These are phyloP conservation scores for Uloborus plumipes DNA, from an alignment of 2,888 invertebrate genomes.

Conservation along the genomic window DNA sequence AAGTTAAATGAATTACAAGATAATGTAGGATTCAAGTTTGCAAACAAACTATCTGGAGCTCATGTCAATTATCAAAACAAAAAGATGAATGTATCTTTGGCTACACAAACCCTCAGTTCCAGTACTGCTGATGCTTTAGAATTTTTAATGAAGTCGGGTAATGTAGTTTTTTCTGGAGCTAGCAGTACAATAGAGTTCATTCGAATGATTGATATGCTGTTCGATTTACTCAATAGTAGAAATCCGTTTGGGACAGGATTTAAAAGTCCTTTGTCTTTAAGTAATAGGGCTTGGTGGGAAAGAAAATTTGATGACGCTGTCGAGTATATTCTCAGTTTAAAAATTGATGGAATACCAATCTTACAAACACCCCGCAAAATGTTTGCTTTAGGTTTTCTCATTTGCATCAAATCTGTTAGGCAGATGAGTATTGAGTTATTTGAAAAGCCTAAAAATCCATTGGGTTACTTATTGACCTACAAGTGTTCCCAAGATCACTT, in stretches of 20 bases:
- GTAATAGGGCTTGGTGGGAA: neutral
- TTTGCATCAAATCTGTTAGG: neutral
- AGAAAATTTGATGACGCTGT: neutral
- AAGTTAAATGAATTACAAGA: neutral
- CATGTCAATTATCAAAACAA: slow-evolving; percentile 1
- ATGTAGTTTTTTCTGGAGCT: neutral
- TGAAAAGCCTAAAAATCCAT: neutral
- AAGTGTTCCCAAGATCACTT: neutral
- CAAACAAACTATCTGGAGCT: neutral
- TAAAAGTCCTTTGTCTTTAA: neutral
- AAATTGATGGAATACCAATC: neutral
- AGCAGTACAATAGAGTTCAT: neutral
- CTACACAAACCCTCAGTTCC: neutral
- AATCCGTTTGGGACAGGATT: neutral
- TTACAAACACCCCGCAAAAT: neutral
- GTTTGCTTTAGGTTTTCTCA: neutral
- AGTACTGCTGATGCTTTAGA: slow-evolving; percentile 8
- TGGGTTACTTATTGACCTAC: neutral
- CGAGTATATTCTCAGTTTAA: neutral
- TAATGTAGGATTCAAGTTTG: neutral
- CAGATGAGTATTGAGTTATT: neutral
- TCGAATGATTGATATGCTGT: neutral
- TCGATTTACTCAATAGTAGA: neutral
- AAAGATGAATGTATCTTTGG: neutral
- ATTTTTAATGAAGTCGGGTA: neutral